Percentiles rank a stretch among this genome's conserved stretches.
phyloP scores from a whole-genome alignment of 2,888 invertebrate genomes.

The Perdita meconis region DNA sequence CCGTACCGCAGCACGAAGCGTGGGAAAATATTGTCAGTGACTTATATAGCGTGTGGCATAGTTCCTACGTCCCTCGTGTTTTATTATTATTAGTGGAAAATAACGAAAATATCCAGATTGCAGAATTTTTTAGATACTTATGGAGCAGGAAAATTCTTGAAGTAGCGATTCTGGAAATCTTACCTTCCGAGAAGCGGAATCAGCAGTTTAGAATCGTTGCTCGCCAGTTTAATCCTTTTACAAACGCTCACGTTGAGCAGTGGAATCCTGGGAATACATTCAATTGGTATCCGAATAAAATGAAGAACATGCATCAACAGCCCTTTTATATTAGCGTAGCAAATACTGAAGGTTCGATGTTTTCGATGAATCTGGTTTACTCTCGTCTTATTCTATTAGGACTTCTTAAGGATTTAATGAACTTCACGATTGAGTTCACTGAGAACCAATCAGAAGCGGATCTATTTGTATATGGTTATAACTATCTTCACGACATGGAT shows the following conservation, averaged over 20 bases:
- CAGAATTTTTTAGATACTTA: neutral
- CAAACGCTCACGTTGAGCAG: neutral
- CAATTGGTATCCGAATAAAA: slow-evolving; percentile 7
- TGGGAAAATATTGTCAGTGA: neutral
- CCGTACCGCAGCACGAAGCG: neutral
- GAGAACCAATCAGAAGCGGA: neutral
- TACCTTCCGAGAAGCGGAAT: no score
- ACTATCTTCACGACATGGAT: neutral
- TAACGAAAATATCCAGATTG: neutral
- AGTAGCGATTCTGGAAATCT: slow-evolving; percentile 7
- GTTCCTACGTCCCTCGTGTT: neutral
- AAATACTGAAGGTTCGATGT: accelerated
- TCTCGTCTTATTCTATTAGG: accelerated
- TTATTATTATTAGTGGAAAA: neutral
- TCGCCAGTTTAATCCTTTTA: slow-evolving; percentile 9
- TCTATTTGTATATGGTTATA: neutral
- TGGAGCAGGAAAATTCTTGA: slow-evolving; percentile 8
- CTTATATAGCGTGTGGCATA: neutral
- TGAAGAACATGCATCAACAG: neutral
- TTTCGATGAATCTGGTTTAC: neutral
- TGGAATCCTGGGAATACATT: neutral
- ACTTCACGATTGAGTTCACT: neutral
- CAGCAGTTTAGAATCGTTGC: neutral
- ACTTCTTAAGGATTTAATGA: neutral
- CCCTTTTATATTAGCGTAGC: neutral